Evolutionary conservation across 2,888 invertebrate genomes (phyloP).

Genomic region (Lasioglossum malachurum): DNA sequence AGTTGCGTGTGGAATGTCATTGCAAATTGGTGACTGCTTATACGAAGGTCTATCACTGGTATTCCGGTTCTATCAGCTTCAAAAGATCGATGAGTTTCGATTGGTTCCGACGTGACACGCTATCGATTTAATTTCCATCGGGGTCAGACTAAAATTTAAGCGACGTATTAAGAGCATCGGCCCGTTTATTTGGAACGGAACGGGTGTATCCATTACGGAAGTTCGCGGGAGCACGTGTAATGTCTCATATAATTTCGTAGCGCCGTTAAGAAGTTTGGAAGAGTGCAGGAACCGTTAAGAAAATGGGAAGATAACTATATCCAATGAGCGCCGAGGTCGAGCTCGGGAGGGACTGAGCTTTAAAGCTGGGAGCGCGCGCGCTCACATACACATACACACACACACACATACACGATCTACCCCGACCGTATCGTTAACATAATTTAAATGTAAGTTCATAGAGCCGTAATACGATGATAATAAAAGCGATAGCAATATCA

Average conservation of each 20-base stretch:
- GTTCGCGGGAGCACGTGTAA: conserved; percentile 16
- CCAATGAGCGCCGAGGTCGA: conserved; percentile 26
- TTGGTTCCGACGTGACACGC: not conserved
- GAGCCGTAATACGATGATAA: conserved; percentile 43
- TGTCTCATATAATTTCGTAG: conserved; percentile 38
- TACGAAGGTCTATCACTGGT: not conserved
- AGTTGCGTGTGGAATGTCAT: not conserved
- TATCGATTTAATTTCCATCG: not conserved
- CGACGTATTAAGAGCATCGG: not conserved
- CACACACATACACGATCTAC: not conserved
- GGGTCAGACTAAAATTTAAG: not conserved
- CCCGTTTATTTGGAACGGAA: conserved; percentile 23
- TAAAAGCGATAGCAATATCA: conserved; percentile 43
- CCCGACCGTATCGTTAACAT: conserved; percentile 52
- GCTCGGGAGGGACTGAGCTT: not conserved
- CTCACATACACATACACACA: not conserved
- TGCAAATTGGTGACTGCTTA: not conserved
- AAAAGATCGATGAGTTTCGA: not conserved
- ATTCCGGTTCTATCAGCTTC: too few relatives aligned
- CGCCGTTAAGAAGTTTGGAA: conserved; percentile 52
- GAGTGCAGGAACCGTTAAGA: conserved; percentile 52
- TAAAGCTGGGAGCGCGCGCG: conserved; percentile 18
- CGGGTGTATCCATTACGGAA: conserved; percentile 12
- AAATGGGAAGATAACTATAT: conserved; percentile 59
- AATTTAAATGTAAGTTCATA: conserved; percentile 48